phyloP scores from a whole-genome alignment of 35 echinoderm and acorn worm genomes.

The Ptychodera flava region DNA sequence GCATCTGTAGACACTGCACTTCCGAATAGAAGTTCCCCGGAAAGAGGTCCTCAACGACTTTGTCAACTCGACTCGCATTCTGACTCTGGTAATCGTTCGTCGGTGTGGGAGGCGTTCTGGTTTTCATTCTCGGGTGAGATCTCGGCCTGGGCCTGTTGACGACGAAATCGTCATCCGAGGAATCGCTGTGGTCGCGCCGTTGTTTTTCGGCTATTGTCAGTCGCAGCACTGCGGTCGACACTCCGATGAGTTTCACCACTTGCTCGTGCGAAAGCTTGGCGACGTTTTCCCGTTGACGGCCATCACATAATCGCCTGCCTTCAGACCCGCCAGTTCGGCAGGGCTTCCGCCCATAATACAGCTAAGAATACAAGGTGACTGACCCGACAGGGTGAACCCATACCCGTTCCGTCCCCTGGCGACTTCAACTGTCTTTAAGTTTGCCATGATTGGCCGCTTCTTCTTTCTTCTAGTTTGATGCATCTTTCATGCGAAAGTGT shows the following conservation, averaged over 20 bases:
- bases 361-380: slow-evolving; percentile 80
- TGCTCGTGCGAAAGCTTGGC: slow-evolving; percentile 79
- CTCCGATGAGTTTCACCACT: slow-evolving; percentile 90
- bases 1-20: slow-evolving; percentile 7
- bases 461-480: background rate
- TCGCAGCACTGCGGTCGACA: slow-evolving; percentile 64
- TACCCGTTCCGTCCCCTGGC: slow-evolving; percentile 78
- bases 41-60: slow-evolving; percentile 61
- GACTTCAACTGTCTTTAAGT: slow-evolving; percentile 88
- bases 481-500: background rate
- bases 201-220: slow-evolving; percentile 72
- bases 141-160: slow-evolving; percentile 29
- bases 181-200: slow-evolving; percentile 48
- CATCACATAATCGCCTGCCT: slow-evolving; percentile 74
- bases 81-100: slow-evolving; percentile 51
- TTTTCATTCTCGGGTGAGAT: slow-evolving; percentile 7
- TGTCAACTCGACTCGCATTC: slow-evolving; percentile 35
- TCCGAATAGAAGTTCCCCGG: slow-evolving; percentile 47
- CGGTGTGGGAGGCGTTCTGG: slow-evolving; percentile 24
- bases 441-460: slow-evolving; percentile 3
- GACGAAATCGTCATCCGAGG: slow-evolving; percentile 83
- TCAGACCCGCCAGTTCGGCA: slow-evolving; percentile 75
- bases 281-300: slow-evolving; percentile 97
- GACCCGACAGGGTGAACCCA: slow-evolving; percentile 87
- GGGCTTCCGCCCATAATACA: slow-evolving; percentile 83